Percentiles rank a stretch among this genome's conserved stretches.
Evolutionary conservation across 2,797 vertebrate genomes (phyloP).

Genomic region (Trachurus trachurus): DNA sequence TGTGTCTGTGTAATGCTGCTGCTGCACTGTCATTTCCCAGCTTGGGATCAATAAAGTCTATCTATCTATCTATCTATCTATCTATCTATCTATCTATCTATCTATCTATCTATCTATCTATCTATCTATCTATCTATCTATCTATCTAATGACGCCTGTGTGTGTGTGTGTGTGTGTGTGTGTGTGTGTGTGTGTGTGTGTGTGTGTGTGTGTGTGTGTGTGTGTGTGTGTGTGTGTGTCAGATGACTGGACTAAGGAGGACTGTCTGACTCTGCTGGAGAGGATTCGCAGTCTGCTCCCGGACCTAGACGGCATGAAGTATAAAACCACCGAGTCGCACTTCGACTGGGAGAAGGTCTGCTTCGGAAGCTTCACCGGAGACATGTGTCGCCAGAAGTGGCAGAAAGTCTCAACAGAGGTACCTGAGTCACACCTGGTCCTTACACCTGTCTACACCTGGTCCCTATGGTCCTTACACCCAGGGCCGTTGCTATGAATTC

Average conservation of each 20-base stretch:
- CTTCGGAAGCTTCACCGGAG: slow-evolving; percentile 83
- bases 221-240: slow-evolving; percentile 1
- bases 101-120: no score
- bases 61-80: no score
- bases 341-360: slow-evolving; percentile 89
- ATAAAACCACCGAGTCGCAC: slow-evolving; percentile 89
- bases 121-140: no score
- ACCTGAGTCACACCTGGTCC: neutral
- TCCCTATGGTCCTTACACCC: no score
- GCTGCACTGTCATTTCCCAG: no score
- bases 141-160: slow-evolving; percentile 7
- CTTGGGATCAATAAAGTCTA: no score
- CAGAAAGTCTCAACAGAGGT: slow-evolving; percentile 85
- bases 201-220: no score
- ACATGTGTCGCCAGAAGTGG: slow-evolving; percentile 88
- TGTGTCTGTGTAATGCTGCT: no score
- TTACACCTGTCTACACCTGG: no score
- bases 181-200: no score
- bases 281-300: slow-evolving; percentile 84
- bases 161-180: slow-evolving; percentile 7
- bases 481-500: no score
- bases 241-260: slow-evolving; percentile 86
- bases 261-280: slow-evolving; percentile 85
- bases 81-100: no score
- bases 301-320: slow-evolving; percentile 85